Evolutionary conservation across 2,888 invertebrate species (phyloP), one percentile per base, ranked within the genome.

Genomic region (Mimumesa dahlbomi): DNA sequence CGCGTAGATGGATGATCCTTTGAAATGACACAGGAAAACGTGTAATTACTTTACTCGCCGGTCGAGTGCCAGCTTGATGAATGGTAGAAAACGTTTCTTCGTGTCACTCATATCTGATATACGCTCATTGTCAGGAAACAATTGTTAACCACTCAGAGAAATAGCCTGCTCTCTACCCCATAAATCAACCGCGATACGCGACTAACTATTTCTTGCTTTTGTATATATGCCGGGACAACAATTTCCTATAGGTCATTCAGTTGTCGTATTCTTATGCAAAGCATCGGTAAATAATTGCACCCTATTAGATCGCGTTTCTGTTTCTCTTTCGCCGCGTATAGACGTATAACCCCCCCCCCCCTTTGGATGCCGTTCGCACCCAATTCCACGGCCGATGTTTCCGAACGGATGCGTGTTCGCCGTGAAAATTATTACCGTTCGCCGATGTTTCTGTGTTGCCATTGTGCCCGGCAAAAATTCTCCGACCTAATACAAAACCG

Each of bases 41-140:
- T 75, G 80, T 80, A 79, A 79, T 79, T 80, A 79, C 80, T 77
- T 68, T 52, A 68, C 64, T 63, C 57, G 52, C 62, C 45, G 53
- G 54, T 43, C 80, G 69, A 73, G 79, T 74, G 79, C 77, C 79
- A 53, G 72, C 70, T 77, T 79, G 79, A 79, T 75, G 80, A 75
- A 79, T 79, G 77, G 80, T 71, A 75, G 79, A 77, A 74, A 79
- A 77, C 77, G 79, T 75, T 79, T 53, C 77, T 64, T 69, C 80
- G 79, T 79, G 79, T 79, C 77, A 65, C 73, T 79, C 79, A 71
- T 73, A 73, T 77, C 70, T 77, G 79, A 79, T 77, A 73, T 79
- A 77, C 77, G 80, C 77, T 75, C 70, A 79, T 80, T 79, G 77
- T 80, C 77, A 71, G 75, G 77, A 80, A 79, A 79, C 77, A 79